A percentile compares a stretch with the other conserved stretches of the same genome.
These are phyloP conservation scores for Timema podura DNA, from an alignment of 2,888 invertebrate genomes.

Conservation along the genomic window DNA sequence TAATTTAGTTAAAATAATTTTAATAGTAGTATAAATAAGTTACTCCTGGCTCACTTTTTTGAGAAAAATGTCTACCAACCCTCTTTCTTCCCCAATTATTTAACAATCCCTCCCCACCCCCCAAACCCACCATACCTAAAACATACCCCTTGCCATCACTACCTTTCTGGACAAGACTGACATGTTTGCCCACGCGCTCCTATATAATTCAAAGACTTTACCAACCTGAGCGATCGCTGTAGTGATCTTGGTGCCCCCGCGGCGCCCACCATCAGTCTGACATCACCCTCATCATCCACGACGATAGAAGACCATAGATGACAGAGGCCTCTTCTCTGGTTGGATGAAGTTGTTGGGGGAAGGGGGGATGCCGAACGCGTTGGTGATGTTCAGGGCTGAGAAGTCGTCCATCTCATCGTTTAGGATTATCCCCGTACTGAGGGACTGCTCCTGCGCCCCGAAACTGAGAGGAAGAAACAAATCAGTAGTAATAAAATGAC, in stretches of 20 bases:
- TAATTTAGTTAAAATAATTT: too few relatives aligned
- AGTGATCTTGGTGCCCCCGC: conserved; percentile 91
- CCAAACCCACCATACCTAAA: too few relatives aligned
- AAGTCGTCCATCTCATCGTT: conserved; percentile 93
- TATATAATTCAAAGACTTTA: too few relatives aligned
- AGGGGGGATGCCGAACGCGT: conserved; percentile 69
- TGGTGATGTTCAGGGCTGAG: conserved; percentile 62
- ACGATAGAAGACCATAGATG: conserved; percentile 87
- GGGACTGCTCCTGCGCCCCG: conserved; percentile 74
- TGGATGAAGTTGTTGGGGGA: conserved; percentile 78
- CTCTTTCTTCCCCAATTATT: too few relatives aligned
- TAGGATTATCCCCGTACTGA: conserved; percentile 72
- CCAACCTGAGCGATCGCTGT: conserved; percentile 67
- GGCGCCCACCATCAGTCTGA: conserved; percentile 69
- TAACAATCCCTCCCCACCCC: too few relatives aligned
- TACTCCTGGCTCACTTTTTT: too few relatives aligned
- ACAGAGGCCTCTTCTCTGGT: conserved; percentile 80
- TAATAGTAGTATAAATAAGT: too few relatives aligned
- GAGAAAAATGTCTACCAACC: too few relatives aligned
- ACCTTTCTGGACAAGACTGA: too few relatives aligned
- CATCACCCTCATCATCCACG: conserved; percentile 59
- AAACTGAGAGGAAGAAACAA: conserved; percentile 53
- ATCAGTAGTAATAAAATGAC: too few relatives aligned
- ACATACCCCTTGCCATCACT: too few relatives aligned
- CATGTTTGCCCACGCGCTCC: too few relatives aligned